These are phyloP conservation scores for Clistopyga incitator DNA, from an alignment of 2,888 invertebrate genomes.

Conservation along the genomic window DNA sequence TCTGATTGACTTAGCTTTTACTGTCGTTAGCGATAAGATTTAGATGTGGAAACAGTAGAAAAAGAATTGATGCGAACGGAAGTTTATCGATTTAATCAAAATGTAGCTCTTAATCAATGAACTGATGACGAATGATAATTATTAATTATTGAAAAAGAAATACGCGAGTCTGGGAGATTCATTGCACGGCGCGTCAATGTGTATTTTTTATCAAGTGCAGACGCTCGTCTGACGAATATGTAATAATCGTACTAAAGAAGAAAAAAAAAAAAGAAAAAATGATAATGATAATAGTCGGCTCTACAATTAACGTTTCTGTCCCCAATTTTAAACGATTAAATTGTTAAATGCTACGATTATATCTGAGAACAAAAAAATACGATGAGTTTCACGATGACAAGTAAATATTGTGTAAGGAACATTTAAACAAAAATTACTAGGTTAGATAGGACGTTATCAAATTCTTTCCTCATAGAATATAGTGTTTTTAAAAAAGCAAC, in stretches of 20 bases:
- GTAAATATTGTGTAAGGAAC: conserved; percentile 64
- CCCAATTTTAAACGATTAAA: conserved; percentile 68
- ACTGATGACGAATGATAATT: conserved; percentile 47
- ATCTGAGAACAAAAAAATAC: conserved; percentile 16
- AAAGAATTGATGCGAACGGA: background rate
- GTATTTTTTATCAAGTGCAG: conserved; percentile 58
- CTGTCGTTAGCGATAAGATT: conserved; percentile 38
- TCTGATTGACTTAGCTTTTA: conserved; percentile 27
- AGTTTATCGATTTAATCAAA: conserved; percentile 67
- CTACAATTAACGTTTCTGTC: conserved; percentile 56
- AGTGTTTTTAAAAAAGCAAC: conserved; percentile 67
- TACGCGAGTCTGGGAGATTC: conserved; percentile 33
- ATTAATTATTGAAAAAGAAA: conserved; percentile 41
- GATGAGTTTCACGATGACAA: conserved; percentile 68
- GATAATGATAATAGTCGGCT: conserved; percentile 66
- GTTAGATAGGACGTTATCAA: conserved; percentile 82
- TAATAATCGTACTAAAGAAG: conserved; percentile 59
- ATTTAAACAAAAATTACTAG: conserved; percentile 77
- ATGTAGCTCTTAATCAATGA: conserved; percentile 48
- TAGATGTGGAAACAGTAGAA: conserved; percentile 6
- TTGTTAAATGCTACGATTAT: conserved; percentile 74
- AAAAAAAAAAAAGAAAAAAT: conserved; percentile 15
- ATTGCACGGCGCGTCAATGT: conserved; percentile 57
- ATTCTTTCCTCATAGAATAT: conserved; percentile 79
- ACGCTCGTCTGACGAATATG: conserved; percentile 53